Evolutionary conservation across 1,140 invertebrate genomes (phyloP), one percentile per base, ranked within the genome.

Genomic region (Lepidotrigona ventralis): DNA sequence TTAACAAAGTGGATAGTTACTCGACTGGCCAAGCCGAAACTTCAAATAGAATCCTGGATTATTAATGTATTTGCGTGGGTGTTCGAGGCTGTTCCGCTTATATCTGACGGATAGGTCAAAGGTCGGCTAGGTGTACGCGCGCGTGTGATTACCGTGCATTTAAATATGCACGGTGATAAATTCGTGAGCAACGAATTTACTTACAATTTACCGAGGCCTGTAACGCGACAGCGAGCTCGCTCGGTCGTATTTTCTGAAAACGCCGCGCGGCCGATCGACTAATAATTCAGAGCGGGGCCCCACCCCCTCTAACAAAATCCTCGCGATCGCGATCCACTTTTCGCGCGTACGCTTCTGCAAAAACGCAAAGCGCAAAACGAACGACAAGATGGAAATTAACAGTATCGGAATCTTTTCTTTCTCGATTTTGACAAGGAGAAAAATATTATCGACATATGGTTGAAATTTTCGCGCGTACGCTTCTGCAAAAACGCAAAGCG

Each of bases 81-180:
- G 79, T 76, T 17, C 17, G 53, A 39, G 64, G 33, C 11, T 70
- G 17, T 58, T 58, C 64, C 46, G 54, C 14, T 82, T 77, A 77
- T 70, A 82, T 70, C 74, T 46, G 33, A 6, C 33, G 64, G n/a
- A 46, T 78, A 82, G 54, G 81, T 77, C 39, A 82, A 26, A 82
- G 81, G 81, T 82, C 54, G 33, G 2, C 1, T 15, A 82, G 66
- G 74, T 69, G 74, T 82, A 51, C 33, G 53, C n/a, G 53, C n/a
- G 53, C 19, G 53, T 29, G 33, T 26, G 56, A 23, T 33, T 12
- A n/a, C 5, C 15, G 39, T 26, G 51, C 33, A 39, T 76, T 76
- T 51, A 69, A 68, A 77, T 21, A n/a, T 69, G 39, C 21, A 17
- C 39, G 14, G 15, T 69, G n/a, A 60, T 68, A 53, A 69, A 69